Conservation (phyloP, 2,797 vertebrate genomes). For the Petrocephalus schoutedeni region DNA sequence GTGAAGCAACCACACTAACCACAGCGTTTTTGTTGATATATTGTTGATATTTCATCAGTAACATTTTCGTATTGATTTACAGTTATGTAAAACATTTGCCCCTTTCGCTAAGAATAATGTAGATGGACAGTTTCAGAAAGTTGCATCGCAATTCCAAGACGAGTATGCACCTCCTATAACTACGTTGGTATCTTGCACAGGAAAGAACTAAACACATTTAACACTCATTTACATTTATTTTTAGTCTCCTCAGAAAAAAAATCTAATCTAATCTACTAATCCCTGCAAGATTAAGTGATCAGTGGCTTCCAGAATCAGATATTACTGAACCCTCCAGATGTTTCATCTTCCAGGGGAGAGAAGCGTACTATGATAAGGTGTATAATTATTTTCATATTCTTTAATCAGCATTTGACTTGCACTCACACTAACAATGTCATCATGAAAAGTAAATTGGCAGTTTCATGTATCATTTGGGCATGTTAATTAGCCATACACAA, state of each 20-base stretch:
- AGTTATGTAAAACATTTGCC: neutral
- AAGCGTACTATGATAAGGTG: neutral
- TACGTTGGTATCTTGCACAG: neutral
- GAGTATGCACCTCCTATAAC: neutral
- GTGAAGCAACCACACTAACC: neutral
- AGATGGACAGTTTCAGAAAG: neutral
- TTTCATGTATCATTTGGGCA: neutral
- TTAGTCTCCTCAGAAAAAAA: neutral
- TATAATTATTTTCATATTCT: neutral
- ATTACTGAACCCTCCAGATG: slow-evolving; percentile 14
- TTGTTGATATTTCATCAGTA: neutral
- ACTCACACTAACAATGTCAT: neutral
- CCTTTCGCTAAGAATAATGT: neutral
- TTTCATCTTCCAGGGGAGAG: neutral
- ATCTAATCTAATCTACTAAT: slow-evolving; percentile 17
- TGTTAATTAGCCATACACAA: neutral
- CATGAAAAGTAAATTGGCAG: neutral
- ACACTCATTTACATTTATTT: neutral
- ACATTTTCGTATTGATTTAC: neutral
- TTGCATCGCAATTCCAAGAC: neutral
- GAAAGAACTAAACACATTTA: neutral
- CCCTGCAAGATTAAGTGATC: slow-evolving; percentile 19
- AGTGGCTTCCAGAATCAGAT: slow-evolving; percentile 6
- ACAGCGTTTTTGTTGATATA: neutral
- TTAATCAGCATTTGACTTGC: neutral